Evolutionary conservation across 2,888 invertebrate species (phyloP), one percentile per base, ranked within the genome.

Genomic region (Therioaphis trifolii): DNA sequence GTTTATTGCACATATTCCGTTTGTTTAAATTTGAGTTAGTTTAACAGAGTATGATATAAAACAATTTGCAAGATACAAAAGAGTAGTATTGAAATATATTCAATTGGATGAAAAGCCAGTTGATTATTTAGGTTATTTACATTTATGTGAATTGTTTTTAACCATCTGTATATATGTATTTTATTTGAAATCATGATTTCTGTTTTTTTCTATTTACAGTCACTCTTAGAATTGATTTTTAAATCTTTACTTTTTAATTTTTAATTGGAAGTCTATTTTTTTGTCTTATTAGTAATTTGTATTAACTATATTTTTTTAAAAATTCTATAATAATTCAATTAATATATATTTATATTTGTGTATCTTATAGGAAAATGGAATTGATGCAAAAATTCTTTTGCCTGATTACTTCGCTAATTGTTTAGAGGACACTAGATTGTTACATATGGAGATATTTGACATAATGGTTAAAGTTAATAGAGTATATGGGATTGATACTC

Each of bases 391-490:
- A 63, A 29, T 72, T 72, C 46, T 82, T 72, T 72, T 82, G 35
- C 72, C 80, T 1, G 63, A 72, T 49, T 82, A 82, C 15, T 72
- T 82, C 46, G 63, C 80, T 18, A 82, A 72, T 63, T 82, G 72
- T 49, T n/a, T 82, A 29, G 80, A 82, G 49, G 80, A 82, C 35
- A 72, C 80, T 63, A 72, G 80, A 63, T 61, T 63, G 15, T 63
- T 82, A 46, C 80, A 82, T 35, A 63, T 82, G 72, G 63, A 82
- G 15, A 63, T 82, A 72, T 82, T 72, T 63, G 49, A 63, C 7
- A 72, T 82, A 46, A 82, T 82, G 80, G 61, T 74, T n/a, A 49
- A 46, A 24, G 72, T 72, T 35, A 82, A 82, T n/a, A 61, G 3
- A 72, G 74, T 82, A 18, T 82, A 63, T 72, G 80, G 80, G 1